Conservation (phyloP, 2,797 vertebrate species). For the Gila robusta region DNA sequence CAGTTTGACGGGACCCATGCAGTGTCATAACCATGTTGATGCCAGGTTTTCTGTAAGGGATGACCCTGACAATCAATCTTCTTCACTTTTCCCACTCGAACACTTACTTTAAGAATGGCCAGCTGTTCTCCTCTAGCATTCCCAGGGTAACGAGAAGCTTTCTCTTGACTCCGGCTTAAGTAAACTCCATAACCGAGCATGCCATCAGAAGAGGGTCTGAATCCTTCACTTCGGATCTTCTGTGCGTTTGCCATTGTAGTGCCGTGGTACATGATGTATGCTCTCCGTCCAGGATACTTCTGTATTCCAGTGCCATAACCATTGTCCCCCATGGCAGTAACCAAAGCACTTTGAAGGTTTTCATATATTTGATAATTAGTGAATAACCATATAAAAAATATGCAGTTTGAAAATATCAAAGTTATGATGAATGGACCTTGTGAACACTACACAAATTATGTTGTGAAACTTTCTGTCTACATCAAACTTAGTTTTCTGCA, state of each 20-base stretch:
- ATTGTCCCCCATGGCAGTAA: not conserved
- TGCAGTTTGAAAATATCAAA: not conserved
- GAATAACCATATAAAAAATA: not conserved
- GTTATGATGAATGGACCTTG: not conserved
- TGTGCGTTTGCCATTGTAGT: slow-evolving; percentile 43
- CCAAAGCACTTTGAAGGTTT: not conserved
- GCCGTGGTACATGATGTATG: slow-evolving; percentile 56
- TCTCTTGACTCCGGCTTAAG: slow-evolving; percentile 45
- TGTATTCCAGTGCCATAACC: not conserved
- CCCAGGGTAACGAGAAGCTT: slow-evolving; percentile 36
- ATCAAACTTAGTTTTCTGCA: not conserved
- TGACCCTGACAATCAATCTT: slow-evolving; percentile 56
- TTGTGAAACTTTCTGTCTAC: not conserved
- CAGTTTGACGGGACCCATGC: slow-evolving; percentile 61
- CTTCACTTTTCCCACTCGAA: slow-evolving; percentile 59
- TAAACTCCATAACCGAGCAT: slow-evolving; percentile 60
- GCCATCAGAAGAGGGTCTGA: slow-evolving; percentile 24
- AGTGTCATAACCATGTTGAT: slow-evolving; percentile 56
- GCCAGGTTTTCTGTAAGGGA: slow-evolving; percentile 57
- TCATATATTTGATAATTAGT: not conserved
- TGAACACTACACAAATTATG: not conserved
- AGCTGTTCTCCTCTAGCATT: fast-evolving
- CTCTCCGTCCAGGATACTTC: not conserved
- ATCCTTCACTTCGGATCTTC: slow-evolving; percentile 35
- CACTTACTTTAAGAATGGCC: slow-evolving; percentile 50